Conservation (phyloP, 2,113 vertebrate species). For the Cyphotilapia sp. region DNA sequence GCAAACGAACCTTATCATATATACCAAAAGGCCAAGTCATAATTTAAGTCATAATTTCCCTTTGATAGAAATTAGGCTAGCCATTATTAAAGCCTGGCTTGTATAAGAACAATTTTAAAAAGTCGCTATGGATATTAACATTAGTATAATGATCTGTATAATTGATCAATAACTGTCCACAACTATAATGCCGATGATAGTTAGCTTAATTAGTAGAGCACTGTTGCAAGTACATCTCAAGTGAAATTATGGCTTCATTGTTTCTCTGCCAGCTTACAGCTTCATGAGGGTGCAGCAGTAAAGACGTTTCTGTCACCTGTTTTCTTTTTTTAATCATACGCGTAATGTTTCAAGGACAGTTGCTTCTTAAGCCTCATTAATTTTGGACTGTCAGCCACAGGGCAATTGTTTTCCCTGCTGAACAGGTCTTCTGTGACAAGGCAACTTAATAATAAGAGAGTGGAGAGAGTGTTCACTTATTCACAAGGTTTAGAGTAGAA, state of each 20-base stretch:
- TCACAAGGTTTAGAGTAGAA: not conserved
- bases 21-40: not conserved
- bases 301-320: not conserved
- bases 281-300: not conserved
- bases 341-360: constrained; percentile 2
- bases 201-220: not conserved
- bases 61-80: not conserved
- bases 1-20: not conserved
- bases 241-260: not conserved
- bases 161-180: not conserved
- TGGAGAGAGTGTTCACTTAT: not conserved
- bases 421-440: not conserved
- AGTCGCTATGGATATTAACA: not conserved
- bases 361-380: constrained; percentile 15
- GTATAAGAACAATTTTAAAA: not conserved
- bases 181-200: not conserved
- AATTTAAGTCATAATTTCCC: not conserved
- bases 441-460: not conserved
- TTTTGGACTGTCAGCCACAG: not conserved
- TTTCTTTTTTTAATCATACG: not conserved
- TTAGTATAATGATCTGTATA: not conserved
- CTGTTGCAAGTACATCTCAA: not conserved
- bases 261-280: not conserved
- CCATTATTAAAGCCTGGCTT: not conserved
- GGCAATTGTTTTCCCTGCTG: not conserved